Evolutionary conservation across 2,113 vertebrate genomes (phyloP), one percentile per base, ranked within the genome.

Genomic region (Solea solea): DNA sequence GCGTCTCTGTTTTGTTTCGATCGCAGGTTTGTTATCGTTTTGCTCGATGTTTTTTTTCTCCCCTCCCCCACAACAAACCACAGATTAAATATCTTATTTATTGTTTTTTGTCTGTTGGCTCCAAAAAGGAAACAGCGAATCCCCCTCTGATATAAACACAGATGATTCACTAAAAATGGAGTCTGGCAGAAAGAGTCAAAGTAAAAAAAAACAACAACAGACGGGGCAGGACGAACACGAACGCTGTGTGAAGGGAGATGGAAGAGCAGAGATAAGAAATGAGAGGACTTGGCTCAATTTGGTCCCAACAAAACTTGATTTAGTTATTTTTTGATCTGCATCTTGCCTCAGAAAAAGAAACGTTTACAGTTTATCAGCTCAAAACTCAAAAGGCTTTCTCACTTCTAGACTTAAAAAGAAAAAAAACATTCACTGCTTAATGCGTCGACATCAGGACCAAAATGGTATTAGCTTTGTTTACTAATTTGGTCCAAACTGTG

Each of bases 111-210:
- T 62, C 13, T 65, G 25, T 39, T 64, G n/a, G 56, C 4, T 25
- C 13, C 39, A 49, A 56, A 44, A 39, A 40, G 46, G 46, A 83
- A 60, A 14, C 0, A 1, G 50, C 14, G 13, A 69, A 50, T 66
- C 70, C 66, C 56, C 59, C 12, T 6, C 34, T 34, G 60, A 76
- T 39, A 42, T 15, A 63, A 72, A 71, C 45, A 67, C 28, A 4
- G 50, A 74, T 45, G 46, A 82, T 81, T 56, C 72, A 78, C 50
- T 70, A 41, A 69, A 78, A 64, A 72, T 56, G 13, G 64, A 79
- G 55, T 41, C 59, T 51, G 42, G 58, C 34, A 74, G 71, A 65
- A 42, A 55, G 0, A 61, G 60, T 56, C 42, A 52, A 61, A 69
- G 13, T 9, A 69, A 89, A 86, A 68, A 72, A 55, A 72, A 34